phyloP scores from a whole-genome alignment of 2,888 invertebrate species.

The Rhagonycha fulva region DNA sequence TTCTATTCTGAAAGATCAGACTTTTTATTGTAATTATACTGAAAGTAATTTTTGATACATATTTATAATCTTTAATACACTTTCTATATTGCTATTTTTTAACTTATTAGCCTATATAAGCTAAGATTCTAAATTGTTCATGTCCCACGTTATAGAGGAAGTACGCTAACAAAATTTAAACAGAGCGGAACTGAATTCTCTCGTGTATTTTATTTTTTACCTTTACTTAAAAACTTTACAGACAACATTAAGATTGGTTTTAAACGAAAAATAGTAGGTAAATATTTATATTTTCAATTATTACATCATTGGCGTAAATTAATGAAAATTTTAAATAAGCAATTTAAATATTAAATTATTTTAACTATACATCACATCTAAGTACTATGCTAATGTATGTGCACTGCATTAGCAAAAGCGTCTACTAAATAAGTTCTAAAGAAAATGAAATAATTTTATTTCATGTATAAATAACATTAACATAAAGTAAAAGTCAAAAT shows the following conservation, averaged over 20 bases:
- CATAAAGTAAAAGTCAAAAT: not conserved
- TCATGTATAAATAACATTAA: not conserved
- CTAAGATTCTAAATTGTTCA: conserved; percentile 3
- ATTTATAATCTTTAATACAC: not conserved
- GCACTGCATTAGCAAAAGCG: not conserved
- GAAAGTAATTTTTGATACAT: not conserved
- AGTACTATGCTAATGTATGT: not conserved
- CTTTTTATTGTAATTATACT: not conserved
- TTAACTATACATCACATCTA: not conserved
- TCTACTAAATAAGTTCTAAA: not conserved
- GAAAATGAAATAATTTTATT: not conserved
- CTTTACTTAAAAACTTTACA: not conserved
- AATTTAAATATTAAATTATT: not conserved
- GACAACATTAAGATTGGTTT: not conserved
- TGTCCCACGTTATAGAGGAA: conserved; percentile 12
- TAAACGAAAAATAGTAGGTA: not conserved
- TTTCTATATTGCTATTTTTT: not conserved
- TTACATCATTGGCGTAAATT: not conserved
- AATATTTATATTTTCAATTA: not conserved
- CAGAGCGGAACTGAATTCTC: conserved; percentile 16
- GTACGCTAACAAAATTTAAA: conserved; percentile 3
- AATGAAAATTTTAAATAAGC: not conserved
- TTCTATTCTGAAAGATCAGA: not conserved
- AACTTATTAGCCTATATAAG: conserved; percentile 1
- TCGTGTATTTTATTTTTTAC: not conserved